Percentiles rank a stretch among this genome's conserved stretches.
Evolutionary conservation across 23 tunicate species (phyloP).

Genomic region (Ciona savignyi): DNA sequence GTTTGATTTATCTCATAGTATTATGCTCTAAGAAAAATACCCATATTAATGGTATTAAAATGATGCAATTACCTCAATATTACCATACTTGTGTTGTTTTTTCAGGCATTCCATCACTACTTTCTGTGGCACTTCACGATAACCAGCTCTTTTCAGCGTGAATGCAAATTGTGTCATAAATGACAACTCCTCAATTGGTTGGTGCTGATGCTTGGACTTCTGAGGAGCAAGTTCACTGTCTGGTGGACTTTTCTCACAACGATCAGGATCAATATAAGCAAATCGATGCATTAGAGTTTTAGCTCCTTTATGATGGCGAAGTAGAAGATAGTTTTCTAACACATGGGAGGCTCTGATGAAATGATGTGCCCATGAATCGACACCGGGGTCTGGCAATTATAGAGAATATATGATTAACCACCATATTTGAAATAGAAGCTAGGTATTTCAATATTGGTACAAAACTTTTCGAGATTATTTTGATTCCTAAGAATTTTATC

Average conservation of each 20-base stretch:
- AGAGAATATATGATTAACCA: too few relatives aligned
- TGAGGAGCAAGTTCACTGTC: slow-evolving; percentile 1
- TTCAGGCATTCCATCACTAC: slow-evolving; percentile 23
- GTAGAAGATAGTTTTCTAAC: slow-evolving; percentile 37
- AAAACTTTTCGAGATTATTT: too few relatives aligned
- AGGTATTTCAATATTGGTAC: too few relatives aligned
- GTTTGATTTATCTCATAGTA: too few relatives aligned
- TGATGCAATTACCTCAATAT: slow-evolving; percentile 41
- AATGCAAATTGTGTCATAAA: slow-evolving; percentile 52
- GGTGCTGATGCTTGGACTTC: neutral
- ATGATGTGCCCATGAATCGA: slow-evolving; percentile 14
- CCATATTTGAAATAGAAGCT: too few relatives aligned
- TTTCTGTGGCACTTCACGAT: slow-evolving; percentile 38
- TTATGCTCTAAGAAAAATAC: neutral
- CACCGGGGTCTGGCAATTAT: slow-evolving; percentile 18
- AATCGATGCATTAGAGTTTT: slow-evolving; percentile 30
- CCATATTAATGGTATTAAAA: too few relatives aligned
- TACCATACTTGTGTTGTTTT: slow-evolving; percentile 20
- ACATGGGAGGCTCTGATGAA: slow-evolving; percentile 25
- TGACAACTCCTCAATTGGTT: slow-evolving; percentile 15
- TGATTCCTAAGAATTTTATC: too few relatives aligned
- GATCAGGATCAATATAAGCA: slow-evolving; percentile 52
- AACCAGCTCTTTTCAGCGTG: slow-evolving; percentile 51
- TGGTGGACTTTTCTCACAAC: slow-evolving; percentile 5
- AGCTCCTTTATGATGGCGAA: slow-evolving; percentile 36